Conservation (phyloP, 2,113 vertebrate species). For the Elaphurus davidianus region DNA sequence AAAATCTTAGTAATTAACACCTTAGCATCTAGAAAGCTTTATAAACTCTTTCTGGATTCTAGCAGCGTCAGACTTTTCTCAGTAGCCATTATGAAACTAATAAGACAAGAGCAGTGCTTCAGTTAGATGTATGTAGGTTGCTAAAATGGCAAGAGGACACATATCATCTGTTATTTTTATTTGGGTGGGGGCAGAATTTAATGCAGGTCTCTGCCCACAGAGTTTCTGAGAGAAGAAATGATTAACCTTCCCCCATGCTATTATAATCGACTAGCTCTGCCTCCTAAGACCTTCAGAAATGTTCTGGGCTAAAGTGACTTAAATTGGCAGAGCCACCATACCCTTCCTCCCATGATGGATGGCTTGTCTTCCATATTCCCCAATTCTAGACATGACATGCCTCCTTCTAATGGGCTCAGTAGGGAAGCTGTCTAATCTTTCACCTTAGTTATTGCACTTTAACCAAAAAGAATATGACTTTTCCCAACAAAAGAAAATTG, state of each 20-base stretch:
- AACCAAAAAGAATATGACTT: slow-evolving; percentile 16
- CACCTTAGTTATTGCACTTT: neutral
- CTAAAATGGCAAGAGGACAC: neutral
- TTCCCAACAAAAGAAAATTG: slow-evolving; percentile 48
- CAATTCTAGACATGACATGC: neutral
- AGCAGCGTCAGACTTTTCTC: neutral
- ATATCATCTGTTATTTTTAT: neutral
- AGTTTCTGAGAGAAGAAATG: neutral
- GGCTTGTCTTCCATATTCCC: neutral
- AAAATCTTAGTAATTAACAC: neutral
- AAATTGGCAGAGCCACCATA: too few relatives aligned
- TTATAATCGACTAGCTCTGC: neutral
- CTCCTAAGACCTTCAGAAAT: neutral
- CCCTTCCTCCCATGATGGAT: fast-evolving
- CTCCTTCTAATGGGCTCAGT: neutral
- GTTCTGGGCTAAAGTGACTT: neutral
- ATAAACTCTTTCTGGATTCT: neutral
- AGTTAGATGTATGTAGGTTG: neutral
- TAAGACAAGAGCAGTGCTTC: neutral
- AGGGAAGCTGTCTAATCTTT: slow-evolving; percentile 5
- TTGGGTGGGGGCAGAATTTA: neutral
- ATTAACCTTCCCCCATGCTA: neutral
- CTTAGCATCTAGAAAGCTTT: neutral
- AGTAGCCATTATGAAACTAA: neutral
- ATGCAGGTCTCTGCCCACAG: neutral